Evolutionary conservation across 2,888 invertebrate genomes (phyloP).

Genomic region (Patella ulyssiponensis): DNA sequence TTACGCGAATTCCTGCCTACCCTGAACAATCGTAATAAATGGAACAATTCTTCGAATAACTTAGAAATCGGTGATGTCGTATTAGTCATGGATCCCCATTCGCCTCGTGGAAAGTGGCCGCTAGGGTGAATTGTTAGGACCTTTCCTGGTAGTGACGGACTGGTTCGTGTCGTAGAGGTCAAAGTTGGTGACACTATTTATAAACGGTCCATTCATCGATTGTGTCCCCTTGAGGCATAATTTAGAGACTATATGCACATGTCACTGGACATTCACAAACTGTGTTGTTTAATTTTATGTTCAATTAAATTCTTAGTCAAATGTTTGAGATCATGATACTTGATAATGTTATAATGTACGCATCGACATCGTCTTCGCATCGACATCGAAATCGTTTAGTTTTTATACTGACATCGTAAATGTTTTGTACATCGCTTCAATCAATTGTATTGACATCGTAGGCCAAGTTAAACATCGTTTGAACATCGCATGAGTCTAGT

Average conservation of each 20-base stretch:
- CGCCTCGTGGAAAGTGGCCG: conserved; percentile 11
- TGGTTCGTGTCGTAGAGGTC: conserved; percentile 8
- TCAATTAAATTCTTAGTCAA: too few relatives aligned
- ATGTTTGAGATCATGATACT: too few relatives aligned
- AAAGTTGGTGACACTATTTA: neutral
- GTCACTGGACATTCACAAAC: too few relatives aligned
- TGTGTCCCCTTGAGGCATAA: conserved; percentile 12
- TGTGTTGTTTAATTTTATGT: neutral
- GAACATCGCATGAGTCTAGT: too few relatives aligned
- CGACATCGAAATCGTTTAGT: too few relatives aligned
- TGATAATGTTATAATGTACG: too few relatives aligned
- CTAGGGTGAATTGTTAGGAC: conserved; percentile 5
- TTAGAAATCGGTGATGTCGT: conserved; percentile 5
- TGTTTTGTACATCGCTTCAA: too few relatives aligned
- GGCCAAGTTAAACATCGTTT: too few relatives aligned
- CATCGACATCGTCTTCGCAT: too few relatives aligned
- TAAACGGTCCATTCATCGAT: neutral
- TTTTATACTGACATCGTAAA: too few relatives aligned
- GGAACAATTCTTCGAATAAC: neutral
- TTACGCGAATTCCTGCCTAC: conserved; percentile 13
- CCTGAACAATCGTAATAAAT: neutral
- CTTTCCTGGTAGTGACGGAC: conserved; percentile 12
- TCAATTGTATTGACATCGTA: too few relatives aligned
- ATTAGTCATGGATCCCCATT: neutral
- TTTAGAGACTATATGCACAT: neutral